Conservation (phyloP, 1,140 invertebrate genomes). For the Drosophila grimshawi region DNA sequence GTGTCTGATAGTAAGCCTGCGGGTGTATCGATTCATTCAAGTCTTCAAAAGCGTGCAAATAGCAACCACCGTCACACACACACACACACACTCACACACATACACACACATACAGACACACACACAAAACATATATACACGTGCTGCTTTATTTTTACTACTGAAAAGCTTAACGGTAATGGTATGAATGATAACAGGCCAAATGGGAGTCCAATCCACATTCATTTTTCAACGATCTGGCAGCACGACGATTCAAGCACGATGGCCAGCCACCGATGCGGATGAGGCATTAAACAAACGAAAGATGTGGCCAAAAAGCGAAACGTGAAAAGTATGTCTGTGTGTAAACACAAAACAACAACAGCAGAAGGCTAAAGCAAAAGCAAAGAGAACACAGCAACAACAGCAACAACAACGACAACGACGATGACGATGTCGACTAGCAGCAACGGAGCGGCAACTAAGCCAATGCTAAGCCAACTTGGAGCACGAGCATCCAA, state of each 20-base stretch:
- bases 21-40: slow-evolving; percentile 77
- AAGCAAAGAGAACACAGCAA: slow-evolving; percentile 18
- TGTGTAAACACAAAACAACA: slow-evolving; percentile 50
- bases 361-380: slow-evolving; percentile 22
- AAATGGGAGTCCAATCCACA: not conserved
- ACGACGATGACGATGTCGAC: slow-evolving; percentile 32
- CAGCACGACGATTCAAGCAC: slow-evolving; percentile 18
- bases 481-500: slow-evolving; percentile 46
- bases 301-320: slow-evolving; percentile 74
- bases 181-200: slow-evolving; percentile 21
- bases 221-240: slow-evolving; percentile 40
- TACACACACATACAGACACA: slow-evolving; percentile 11
- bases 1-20: slow-evolving; percentile 43
- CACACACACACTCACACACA: slow-evolving; percentile 1
- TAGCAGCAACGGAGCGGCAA: slow-evolving; percentile 37
- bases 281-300: slow-evolving; percentile 57
- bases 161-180: slow-evolving; percentile 23
- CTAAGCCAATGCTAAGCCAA: slow-evolving; percentile 32
- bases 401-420: slow-evolving; percentile 18
- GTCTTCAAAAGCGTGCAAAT: slow-evolving; percentile 50
- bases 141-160: slow-evolving; percentile 54
- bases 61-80: slow-evolving; percentile 41
- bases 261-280: slow-evolving; percentile 20
- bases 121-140: slow-evolving; percentile 2
- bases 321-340: slow-evolving; percentile 42